Evolutionary conservation across 2,113 vertebrate genomes (phyloP).

Genomic region (Cervus canadensis): DNA sequence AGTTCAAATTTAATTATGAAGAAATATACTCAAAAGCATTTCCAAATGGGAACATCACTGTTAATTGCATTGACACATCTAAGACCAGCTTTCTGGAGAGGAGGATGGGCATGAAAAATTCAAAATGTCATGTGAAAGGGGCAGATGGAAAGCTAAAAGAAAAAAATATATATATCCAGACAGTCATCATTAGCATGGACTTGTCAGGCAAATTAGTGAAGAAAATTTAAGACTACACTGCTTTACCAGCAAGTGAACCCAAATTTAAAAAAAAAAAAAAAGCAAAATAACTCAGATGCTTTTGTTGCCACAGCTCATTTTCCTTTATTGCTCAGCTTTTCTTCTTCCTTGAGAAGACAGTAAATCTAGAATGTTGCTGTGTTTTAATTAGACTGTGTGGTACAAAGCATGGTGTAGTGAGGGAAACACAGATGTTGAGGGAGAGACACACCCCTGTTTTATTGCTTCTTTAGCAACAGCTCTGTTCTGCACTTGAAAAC

Average conservation of each 20-base stretch:
- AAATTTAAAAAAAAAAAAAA: neutral
- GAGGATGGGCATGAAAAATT: neutral
- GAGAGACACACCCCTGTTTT: neutral
- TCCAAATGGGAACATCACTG: neutral
- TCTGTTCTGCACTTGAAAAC: neutral
- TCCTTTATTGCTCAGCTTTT: neutral
- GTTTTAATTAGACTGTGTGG: constrained; percentile 7
- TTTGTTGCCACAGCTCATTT: neutral
- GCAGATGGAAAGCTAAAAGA: neutral
- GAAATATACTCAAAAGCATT: neutral
- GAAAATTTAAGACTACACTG: neutral
- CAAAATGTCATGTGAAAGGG: neutral
- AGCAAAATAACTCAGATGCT: neutral
- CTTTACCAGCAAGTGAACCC: neutral
- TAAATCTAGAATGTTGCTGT: neutral
- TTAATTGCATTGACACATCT: neutral
- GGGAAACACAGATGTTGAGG: neutral
- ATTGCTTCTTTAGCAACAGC: constrained; percentile 17
- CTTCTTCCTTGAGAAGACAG: constrained; percentile 2
- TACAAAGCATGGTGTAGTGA: neutral
- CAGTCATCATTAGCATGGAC: neutral
- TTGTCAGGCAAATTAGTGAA: neutral
- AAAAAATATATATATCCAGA: neutral
- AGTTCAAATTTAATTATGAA: constrained; percentile 30
- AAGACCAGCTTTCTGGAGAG: neutral